A percentile compares a stretch with the other conserved stretches of the same genome.
phyloP scores from a whole-genome alignment of 2,888 invertebrate genomes.

The Cancer borealis region DNA sequence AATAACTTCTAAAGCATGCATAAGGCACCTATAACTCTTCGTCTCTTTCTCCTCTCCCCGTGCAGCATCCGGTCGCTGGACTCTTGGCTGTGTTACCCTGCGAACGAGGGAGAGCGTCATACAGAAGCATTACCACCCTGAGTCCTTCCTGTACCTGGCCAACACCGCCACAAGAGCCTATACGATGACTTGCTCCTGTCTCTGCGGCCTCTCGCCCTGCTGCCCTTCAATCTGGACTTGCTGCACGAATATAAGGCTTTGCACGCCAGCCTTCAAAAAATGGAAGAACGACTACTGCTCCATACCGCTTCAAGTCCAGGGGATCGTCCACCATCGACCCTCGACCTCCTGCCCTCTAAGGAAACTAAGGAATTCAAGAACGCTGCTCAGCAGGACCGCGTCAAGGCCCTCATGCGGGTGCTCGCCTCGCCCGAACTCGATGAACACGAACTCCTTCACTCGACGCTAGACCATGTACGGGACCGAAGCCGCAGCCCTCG shows the following conservation, averaged over 20 bases:
- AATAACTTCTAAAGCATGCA: background rate
- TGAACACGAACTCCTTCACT: conserved; percentile 84
- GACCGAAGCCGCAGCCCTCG: conserved; percentile 79
- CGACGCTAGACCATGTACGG: conserved; percentile 81
- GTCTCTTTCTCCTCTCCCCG: background rate
- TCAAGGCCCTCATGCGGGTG: conserved; percentile 76
- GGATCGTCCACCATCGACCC: conserved; percentile 74
- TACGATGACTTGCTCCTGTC: conserved; percentile 88
- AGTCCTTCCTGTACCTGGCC: conserved; percentile 86
- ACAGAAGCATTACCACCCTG: conserved; percentile 88
- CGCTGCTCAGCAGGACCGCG: conserved; percentile 75
- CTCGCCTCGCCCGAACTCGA: conserved; percentile 81
- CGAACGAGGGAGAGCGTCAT: conserved; percentile 90
- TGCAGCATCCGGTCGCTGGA: conserved; percentile 90
- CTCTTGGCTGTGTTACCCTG: conserved; percentile 92
- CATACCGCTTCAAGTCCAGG: conserved; percentile 77
- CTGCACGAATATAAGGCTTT: conserved; percentile 89
- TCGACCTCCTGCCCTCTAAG: conserved; percentile 76
- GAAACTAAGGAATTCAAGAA: conserved; percentile 78
- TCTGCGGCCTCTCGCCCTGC: conserved; percentile 88
- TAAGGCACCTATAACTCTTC: background rate
- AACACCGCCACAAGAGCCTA: conserved; percentile 83
- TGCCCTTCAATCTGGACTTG: conserved; percentile 90
- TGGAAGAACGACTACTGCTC: conserved; percentile 81
- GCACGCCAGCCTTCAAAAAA: conserved; percentile 87